These are phyloP conservation scores for Atherinosoma microstoma DNA, from an alignment of 2,797 vertebrate species.

Conservation along the genomic window DNA sequence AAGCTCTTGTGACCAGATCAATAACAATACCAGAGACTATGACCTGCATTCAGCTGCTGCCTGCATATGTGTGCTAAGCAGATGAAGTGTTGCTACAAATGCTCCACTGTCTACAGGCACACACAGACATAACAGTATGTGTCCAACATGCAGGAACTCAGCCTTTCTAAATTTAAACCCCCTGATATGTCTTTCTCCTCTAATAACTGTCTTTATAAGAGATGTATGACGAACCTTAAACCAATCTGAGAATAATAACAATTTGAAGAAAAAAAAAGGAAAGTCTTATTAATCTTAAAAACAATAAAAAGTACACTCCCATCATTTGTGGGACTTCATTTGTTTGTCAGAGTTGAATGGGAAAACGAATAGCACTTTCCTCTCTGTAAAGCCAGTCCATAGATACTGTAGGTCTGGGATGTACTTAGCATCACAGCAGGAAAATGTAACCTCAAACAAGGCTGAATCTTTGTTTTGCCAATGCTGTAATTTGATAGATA, in stretches of 20 bases:
- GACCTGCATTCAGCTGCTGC: slow-evolving; percentile 74
- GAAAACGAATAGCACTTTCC: slow-evolving; percentile 24
- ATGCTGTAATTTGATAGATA: not conserved
- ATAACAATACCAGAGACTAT: slow-evolving; percentile 72
- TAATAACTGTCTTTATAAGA: not conserved
- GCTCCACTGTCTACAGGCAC: slow-evolving; percentile 25
- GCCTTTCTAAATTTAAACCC: not conserved
- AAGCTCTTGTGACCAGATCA: slow-evolving; percentile 70
- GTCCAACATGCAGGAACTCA: slow-evolving; percentile 10
- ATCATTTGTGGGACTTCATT: not conserved
- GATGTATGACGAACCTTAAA: not conserved
- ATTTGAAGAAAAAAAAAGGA: not conserved
- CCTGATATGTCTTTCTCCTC: not conserved
- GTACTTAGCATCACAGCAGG: not conserved
- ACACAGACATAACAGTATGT: not conserved
- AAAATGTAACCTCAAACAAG: not conserved
- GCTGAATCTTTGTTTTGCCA: not conserved
- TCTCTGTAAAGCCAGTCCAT: slow-evolving; percentile 7
- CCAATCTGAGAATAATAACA: not conserved
- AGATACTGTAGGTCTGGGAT: slow-evolving; percentile 2
- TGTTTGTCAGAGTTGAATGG: slow-evolving; percentile 5
- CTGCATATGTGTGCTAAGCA: slow-evolving; percentile 18
- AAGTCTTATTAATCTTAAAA: not conserved
- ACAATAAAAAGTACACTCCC: not conserved
- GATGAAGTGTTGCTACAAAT: slow-evolving; percentile 37